Percentiles rank a stretch among this genome's conserved stretches.
phyloP scores from a whole-genome alignment of 2,113 vertebrate genomes.

The Amphiprion ocellaris region DNA sequence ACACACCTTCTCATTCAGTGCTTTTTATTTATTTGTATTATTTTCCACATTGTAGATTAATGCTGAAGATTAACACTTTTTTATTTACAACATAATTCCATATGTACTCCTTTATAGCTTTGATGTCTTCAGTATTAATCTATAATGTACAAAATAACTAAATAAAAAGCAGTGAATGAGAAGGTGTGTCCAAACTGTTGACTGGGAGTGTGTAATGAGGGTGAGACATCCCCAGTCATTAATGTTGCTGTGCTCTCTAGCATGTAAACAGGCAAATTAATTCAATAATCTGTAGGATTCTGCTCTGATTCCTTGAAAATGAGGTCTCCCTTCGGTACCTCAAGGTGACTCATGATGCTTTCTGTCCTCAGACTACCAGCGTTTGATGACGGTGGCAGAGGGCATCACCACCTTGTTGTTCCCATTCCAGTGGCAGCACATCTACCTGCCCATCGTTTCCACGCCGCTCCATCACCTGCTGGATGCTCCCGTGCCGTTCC shows the following conservation, averaged over 20 bases:
- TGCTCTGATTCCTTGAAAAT: neutral
- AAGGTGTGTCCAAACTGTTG: too few species aligned
- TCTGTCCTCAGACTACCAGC: conserved; percentile 91
- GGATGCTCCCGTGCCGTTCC: conserved; percentile 95
- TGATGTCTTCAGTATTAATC: too few species aligned
- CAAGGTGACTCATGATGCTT: neutral
- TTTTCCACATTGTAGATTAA: too few species aligned
- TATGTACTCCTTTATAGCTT: too few species aligned
- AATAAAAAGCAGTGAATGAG: too few species aligned
- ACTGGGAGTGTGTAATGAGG: neutral
- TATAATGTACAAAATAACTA: too few species aligned
- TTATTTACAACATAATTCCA: too few species aligned
- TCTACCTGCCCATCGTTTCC: conserved; percentile 96
- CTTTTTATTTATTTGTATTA: too few species aligned
- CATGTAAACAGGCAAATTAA: conserved; percentile 19
- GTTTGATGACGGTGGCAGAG: conserved; percentile 96
- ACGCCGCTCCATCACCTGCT: conserved; percentile 95
- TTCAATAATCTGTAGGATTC: neutral
- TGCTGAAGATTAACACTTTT: too few species aligned
- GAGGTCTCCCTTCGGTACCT: neutral
- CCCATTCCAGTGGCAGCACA: conserved; percentile 98
- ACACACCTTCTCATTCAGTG: too few species aligned
- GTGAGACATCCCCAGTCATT: neutral
- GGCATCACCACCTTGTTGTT: conserved; percentile 93
- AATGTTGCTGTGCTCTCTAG: neutral